Conservation (phyloP, 2,888 invertebrate species). For the Lepidochitona cinerea region DNA sequence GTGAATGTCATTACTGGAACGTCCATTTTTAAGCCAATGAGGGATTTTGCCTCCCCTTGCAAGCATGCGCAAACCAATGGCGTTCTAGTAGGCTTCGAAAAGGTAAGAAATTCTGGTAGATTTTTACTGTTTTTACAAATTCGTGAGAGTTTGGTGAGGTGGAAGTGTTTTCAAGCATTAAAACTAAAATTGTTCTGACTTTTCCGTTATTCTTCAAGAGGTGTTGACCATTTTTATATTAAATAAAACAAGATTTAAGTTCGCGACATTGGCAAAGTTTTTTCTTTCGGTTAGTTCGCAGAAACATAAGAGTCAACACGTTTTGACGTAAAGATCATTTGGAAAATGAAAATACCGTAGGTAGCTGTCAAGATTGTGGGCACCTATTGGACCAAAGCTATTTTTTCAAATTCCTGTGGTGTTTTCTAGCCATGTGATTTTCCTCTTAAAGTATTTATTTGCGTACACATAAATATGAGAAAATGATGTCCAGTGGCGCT, state of each 20-base stretch:
- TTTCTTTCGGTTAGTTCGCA: background rate
- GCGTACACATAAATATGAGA: no score
- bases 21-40: background rate
- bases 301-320: no score
- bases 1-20: background rate
- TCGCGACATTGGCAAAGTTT: background rate
- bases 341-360: background rate
- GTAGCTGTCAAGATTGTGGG: no score
- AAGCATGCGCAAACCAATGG: slow-evolving; percentile 3
- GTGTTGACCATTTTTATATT: no score
- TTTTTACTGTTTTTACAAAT: background rate
- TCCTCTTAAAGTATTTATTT: no score
- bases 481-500: slow-evolving; percentile 2
- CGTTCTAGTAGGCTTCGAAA: slow-evolving; percentile 1
- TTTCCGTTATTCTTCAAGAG: no score
- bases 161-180: background rate
- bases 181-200: background rate
- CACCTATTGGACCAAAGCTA: no score
- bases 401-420: no score
- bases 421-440: no score
- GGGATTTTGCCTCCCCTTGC: background rate
- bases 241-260: no score
- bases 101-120: background rate
- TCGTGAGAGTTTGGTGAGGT: background rate
- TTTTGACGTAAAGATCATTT: background rate